These are phyloP conservation scores for Desmodus rotundus DNA, from an alignment of 2,113 vertebrate species.

Conservation along the genomic window DNA sequence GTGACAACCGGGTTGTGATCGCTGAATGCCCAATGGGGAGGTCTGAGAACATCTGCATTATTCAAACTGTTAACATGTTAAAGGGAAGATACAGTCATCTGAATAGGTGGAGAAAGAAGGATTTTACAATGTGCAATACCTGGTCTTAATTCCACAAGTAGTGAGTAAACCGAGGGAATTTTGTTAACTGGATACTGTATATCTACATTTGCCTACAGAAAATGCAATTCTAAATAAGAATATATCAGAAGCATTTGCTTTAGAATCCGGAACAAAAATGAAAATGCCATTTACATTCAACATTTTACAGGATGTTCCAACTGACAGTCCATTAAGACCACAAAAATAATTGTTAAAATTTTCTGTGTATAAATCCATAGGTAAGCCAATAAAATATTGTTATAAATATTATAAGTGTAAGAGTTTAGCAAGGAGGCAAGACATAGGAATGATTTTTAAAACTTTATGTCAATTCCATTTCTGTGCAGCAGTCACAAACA, in stretches of 20 bases:
- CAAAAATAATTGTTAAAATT: background rate
- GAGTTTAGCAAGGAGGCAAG: background rate
- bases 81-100: background rate
- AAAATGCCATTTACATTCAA: background rate
- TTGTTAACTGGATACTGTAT: background rate
- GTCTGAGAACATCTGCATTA: background rate
- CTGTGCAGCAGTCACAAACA: background rate
- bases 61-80: background rate
- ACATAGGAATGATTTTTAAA: background rate
- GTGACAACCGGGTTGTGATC: background rate
- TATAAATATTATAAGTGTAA: background rate
- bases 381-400: background rate
- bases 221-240: background rate
- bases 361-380: background rate
- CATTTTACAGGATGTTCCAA: background rate
- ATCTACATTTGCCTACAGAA: background rate
- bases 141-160: background rate
- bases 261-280: background rate
- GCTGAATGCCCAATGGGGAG: background rate
- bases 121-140: background rate
- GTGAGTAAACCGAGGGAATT: background rate
- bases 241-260: background rate
- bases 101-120: background rate
- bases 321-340: background rate
- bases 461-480: background rate